Conservation (phyloP, 2,888 invertebrate genomes). For the Sinelater perroti region DNA sequence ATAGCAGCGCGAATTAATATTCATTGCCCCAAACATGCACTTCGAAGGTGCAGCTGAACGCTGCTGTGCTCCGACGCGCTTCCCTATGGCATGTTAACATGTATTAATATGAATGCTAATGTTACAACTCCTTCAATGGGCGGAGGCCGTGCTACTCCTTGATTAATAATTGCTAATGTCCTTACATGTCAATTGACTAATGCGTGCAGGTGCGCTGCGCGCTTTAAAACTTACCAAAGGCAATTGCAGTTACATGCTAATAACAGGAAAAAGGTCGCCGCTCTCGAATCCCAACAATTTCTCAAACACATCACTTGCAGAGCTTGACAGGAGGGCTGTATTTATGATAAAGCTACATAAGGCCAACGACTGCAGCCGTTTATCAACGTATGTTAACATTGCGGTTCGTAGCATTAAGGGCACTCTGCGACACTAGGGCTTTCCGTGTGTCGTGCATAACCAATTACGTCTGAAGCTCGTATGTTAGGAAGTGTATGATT, state of each 20-base stretch:
- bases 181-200: too few relatives aligned
- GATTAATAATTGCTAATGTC: too few relatives aligned
- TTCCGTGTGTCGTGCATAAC: conserved; percentile 13
- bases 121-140: conserved; percentile 18
- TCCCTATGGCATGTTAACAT: conserved; percentile 25
- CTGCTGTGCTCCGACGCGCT: conserved; percentile 25
- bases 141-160: too few relatives aligned
- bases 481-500: conserved; percentile 5
- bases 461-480: conserved; percentile 16
- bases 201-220: not conserved
- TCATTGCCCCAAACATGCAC: conserved; percentile 26
- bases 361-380: conserved; percentile 8
- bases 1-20: conserved; percentile 24
- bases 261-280: not conserved
- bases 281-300: not conserved
- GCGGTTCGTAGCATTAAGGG: conserved; percentile 19
- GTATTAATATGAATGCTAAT: conserved; percentile 28
- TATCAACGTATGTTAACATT: conserved; percentile 19
- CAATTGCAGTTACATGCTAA: not conserved
- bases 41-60: conserved; percentile 25
- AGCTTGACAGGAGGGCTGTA: not conserved
- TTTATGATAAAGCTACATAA: conserved; percentile 6
- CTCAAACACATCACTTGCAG: not conserved
- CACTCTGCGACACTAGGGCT: conserved; percentile 13
- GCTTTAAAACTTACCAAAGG: not conserved